Base-by-base conservation (phyloP, 2,888 invertebrate species). In the Ophion slaviceki region DNA sequence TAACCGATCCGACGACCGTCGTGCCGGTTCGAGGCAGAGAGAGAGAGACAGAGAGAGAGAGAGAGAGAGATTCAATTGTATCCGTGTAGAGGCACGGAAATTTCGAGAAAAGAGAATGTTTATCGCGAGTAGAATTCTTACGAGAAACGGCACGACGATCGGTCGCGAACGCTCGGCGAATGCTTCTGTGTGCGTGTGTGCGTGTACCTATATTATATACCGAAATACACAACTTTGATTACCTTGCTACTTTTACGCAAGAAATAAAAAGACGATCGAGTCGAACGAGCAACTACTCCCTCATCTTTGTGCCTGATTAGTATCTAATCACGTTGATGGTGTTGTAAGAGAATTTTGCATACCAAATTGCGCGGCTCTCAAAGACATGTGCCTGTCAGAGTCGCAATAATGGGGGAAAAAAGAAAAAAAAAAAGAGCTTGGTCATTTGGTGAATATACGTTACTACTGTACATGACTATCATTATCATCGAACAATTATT, bases 121-220 rank as follows among this genome's bases (percentile, higher is more conserved):
- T 75, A 72, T 79, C 57, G 86, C 75, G n/a, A 85, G 88, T 40
- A 45, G 36, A 17, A 74, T 20, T 62, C 61, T 62, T 45, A 20
- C 59, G 62, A n/a, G 45, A 14, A 88, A 88, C 88, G 86, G 86
- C 90, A 90, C 91, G 91, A 92, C 89, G 88, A 90, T 90, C 91
- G 90, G 47, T 11, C 47, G 91, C 90, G 92, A 92, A 92, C 92
- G 92, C 92, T 92, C 92, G 92, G 91, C 91, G 40, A 8, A 40
- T 92, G 92, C 91, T 91, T 92, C 91, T 93, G 91, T 93, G 92
- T 93, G 92, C 14, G 47, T 47, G 14, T 14, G 47, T 11, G 47
- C 47, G 47, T 47, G 14, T 14, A 14, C 47, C 47, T 47, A 47
- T 47, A 47, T 47, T 47, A 11, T 11, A 47, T 93, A 93, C 57